These are phyloP conservation scores for Dicycla oo DNA, from an alignment of 2,888 invertebrate species.

Conservation along the genomic window DNA sequence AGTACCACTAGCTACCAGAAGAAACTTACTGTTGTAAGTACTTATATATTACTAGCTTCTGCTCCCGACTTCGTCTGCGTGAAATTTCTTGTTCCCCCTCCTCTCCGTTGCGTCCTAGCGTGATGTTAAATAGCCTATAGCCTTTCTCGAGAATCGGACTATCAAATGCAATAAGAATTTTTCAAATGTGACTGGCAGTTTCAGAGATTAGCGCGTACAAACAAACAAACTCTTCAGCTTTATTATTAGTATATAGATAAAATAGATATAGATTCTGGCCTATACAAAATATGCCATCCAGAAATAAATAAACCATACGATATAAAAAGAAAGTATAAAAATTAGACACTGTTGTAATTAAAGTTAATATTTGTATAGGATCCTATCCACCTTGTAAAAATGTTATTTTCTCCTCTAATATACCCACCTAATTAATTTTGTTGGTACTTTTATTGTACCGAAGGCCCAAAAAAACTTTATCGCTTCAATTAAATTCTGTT, in stretches of 20 bases:
- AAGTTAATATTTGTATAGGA: conserved; percentile 42
- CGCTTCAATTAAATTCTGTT: conserved; percentile 46
- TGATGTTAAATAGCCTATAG: too few relatives aligned
- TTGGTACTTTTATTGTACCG: conserved; percentile 1
- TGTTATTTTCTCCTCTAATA: conserved; percentile 9
- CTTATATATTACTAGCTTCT: not conserved
- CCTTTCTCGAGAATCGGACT: too few relatives aligned
- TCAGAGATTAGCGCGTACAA: too few relatives aligned
- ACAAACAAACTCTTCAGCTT: too few relatives aligned
- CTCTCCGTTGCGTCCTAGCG: too few relatives aligned
- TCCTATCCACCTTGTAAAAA: conserved; percentile 2
- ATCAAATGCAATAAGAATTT: too few relatives aligned
- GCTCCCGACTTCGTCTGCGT: too few relatives aligned
- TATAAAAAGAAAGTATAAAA: conserved; percentile 10
- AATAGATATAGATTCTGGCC: too few relatives aligned
- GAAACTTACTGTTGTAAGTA: conserved; percentile 96
- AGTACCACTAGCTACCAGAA: conserved; percentile 97
- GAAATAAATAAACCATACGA: not conserved
- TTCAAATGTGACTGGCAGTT: too few relatives aligned
- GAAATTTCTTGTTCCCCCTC: too few relatives aligned
- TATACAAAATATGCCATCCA: not conserved
- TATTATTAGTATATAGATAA: too few relatives aligned
- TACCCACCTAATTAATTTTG: conserved; percentile 23
- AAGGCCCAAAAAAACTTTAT: conserved; percentile 5
- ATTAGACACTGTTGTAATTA: not conserved